These are phyloP conservation scores for Theretra japonica DNA, from an alignment of 2,888 invertebrate species.

Conservation along the genomic window DNA sequence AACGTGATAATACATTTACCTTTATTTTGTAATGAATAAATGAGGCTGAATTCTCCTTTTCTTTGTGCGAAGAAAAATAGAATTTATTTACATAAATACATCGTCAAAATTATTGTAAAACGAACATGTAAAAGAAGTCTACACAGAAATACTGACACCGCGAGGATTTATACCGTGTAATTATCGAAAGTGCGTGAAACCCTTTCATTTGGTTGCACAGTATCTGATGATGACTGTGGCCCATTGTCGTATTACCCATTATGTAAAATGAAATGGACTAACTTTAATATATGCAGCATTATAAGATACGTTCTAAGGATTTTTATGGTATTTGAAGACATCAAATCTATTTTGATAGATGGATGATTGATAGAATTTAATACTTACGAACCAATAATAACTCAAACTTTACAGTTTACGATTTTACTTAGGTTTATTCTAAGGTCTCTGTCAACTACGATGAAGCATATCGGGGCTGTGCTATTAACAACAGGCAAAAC, in stretches of 20 bases:
- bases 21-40: no score
- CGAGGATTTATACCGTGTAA: background rate
- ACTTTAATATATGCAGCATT: background rate
- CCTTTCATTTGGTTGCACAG: background rate
- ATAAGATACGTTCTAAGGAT: background rate
- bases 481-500: no score
- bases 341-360: background rate
- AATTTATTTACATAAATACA: no score
- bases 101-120: background rate
- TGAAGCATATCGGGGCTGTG: no score
- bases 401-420: no score
- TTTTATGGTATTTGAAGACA: background rate
- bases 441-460: no score
- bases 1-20: no score
- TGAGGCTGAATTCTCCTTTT: no score
- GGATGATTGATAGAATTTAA: no score
- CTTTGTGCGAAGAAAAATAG: no score
- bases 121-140: background rate
- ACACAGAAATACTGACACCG: background rate
- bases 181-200: slow-evolving; percentile 1
- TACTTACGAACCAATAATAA: no score
- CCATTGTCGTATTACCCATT: background rate
- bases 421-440: no score
- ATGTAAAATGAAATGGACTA: background rate
- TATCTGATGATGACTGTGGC: background rate